Evolutionary conservation across 1,140 invertebrate genomes (phyloP).

Genomic region (Drosophila obscura): DNA sequence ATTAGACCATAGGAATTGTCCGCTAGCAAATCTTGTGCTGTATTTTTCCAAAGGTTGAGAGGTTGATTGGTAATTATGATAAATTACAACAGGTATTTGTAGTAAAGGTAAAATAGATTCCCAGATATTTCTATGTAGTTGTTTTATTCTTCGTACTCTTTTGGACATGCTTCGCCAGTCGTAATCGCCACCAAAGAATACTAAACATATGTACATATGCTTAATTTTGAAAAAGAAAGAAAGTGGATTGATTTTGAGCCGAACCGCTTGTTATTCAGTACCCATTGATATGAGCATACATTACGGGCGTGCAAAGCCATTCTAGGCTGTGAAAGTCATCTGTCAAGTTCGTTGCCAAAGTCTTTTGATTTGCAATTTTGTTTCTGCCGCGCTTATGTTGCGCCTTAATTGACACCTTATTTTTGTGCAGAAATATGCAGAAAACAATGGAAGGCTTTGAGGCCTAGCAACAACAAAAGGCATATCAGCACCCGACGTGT

Average conservation of each 20-base stretch:
- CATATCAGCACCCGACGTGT: conserved; percentile 61
- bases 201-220: background rate
- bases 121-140: too few species aligned
- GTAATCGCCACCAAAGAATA: background rate
- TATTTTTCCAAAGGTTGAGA: too few species aligned
- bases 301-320: conserved; percentile 27
- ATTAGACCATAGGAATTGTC: too few species aligned
- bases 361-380: conserved; percentile 63
- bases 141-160: too few species aligned
- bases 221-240: conserved; percentile 14
- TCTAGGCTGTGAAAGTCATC: conserved; percentile 66
- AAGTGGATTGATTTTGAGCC: conserved; percentile 12
- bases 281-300: background rate
- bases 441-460: conserved; percentile 41
- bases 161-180: too few species aligned
- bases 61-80: too few species aligned
- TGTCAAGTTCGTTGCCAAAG: conserved; percentile 72
- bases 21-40: too few species aligned
- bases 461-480: conserved; percentile 9
- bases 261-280: conserved; percentile 21
- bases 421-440: conserved; percentile 30
- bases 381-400: conserved; percentile 46
- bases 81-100: too few species aligned
- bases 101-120: too few species aligned
- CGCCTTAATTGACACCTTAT: conserved; percentile 71